A percentile compares a stretch with the other conserved stretches of the same genome.
phyloP scores from a whole-genome alignment of 2,888 invertebrate species.

The Drosophila nr. fundita region DNA sequence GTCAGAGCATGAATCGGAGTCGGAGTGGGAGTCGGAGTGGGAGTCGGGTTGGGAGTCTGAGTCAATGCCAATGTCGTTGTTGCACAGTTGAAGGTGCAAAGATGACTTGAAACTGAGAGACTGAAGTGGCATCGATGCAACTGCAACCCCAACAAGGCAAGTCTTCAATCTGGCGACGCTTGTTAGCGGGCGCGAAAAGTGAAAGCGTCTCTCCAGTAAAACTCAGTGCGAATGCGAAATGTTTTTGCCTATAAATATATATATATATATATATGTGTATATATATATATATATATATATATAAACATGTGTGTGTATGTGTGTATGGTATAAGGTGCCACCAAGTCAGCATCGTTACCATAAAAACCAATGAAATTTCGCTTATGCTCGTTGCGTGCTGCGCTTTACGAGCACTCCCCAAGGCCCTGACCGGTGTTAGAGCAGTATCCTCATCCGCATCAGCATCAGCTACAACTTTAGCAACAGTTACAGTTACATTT shows the following conservation, averaged over 20 bases:
- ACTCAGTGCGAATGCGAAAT: conserved; percentile 3
- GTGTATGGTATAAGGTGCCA: conserved; percentile 2
- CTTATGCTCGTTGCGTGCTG: conserved; percentile 61
- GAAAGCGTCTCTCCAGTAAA: conserved; percentile 44
- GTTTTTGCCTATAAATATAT: background rate
- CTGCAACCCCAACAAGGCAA: conserved; percentile 36
- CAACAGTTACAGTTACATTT: conserved; percentile 1
- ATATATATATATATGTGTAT: background rate
- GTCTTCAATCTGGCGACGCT: conserved; percentile 18
- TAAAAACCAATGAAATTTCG: conserved; percentile 80
- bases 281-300: background rate
- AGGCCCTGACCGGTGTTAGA: conserved; percentile 23
- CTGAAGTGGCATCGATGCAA: conserved; percentile 22
- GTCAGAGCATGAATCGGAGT: background rate
- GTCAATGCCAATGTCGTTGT: conserved; percentile 39
- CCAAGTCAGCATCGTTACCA: conserved; percentile 49
- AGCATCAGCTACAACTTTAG: background rate
- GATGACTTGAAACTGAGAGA: conserved; percentile 26
- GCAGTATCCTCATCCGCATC: conserved; percentile 1
- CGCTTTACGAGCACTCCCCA: conserved; percentile 73
- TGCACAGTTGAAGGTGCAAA: conserved; percentile 51
- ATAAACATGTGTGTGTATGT: background rate
- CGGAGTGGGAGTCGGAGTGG: background rate
- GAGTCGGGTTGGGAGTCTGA: background rate
- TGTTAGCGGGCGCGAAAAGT: conserved; percentile 50